Base-by-base conservation (phyloP, 2,888 invertebrate species). In the Lymantria dispar region DNA sequence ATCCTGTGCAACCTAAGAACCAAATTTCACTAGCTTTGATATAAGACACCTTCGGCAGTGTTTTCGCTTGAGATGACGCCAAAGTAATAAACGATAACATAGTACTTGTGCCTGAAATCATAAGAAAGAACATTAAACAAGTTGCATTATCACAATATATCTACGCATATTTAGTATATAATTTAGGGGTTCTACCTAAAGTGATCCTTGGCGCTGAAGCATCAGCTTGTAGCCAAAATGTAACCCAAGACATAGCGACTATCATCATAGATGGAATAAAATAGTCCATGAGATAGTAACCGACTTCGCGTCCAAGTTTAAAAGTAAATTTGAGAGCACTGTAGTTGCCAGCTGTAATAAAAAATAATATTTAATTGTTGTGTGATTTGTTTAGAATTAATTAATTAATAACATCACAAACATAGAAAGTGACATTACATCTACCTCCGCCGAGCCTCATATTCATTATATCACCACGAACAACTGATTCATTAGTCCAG, bases 11-110 rank as follows among this genome's bases (percentile, higher is more conserved):
- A 7, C 95, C 96, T 48, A 97, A 85, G 80, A 97, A 97, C 97
- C 97, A 97, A 56, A 97, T 95, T 83, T 97, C 97, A 57, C 96
- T 96, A 2, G 96, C 96, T 85, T 97, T 97, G 56, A 97, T 96
- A 73, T 97, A 97, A 1, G 97, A 97, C 15, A 97, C 97, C 83
- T 97, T 97, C 0, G 97, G 97, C 56, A 97, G 83, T 7, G 95
- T 96, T 82, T 96, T 96, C 45, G 95, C 96, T 68, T 96, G 95
- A 36, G 96, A 96, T 8, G 96, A 95, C 36, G 96, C 96, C 54
- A 97, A 88, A 11, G 97, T 97, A 69, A 97, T 97, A 73, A 97
- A 97, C 40, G 97, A 96, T 62, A 97, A 88, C 94, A 97, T 96
- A 0, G 97, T 97, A 66, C 96, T 95, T 1, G 96, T 96, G 37